These are phyloP conservation scores for Brachionus rubens DNA, from an alignment of 1,140 invertebrate genomes.

Conservation along the genomic window DNA sequence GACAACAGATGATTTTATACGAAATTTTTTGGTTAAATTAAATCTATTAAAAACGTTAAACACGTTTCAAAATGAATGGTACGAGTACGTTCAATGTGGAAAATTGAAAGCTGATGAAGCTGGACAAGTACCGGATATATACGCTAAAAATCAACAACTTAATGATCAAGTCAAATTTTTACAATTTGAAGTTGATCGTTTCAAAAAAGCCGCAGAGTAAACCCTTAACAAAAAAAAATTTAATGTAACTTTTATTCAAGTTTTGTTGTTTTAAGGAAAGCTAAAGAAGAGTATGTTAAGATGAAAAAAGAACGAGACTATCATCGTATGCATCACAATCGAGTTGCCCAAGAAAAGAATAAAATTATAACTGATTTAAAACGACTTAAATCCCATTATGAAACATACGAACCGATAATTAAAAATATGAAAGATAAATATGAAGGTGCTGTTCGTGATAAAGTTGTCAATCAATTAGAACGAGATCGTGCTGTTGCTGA, in stretches of 20 bases:
- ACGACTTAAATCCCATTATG: conserved; percentile 15
- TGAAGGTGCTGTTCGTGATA: conserved; percentile 15
- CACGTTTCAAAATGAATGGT: conserved; percentile 61
- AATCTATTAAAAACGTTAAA: conserved; percentile 57
- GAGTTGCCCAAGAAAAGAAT: conserved; percentile 61
- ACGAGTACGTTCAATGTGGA: conserved; percentile 41
- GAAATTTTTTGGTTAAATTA: conserved; percentile 60
- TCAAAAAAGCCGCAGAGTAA: conserved; percentile 57
- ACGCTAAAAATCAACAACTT: conserved; percentile 56
- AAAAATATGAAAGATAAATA: conserved; percentile 41
- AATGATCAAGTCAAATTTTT: conserved; percentile 58
- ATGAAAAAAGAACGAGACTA: conserved; percentile 60
- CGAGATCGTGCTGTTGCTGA: conserved; percentile 20
- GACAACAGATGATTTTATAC: conserved; percentile 59
- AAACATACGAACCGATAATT: conserved; percentile 31
- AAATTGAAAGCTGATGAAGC: conserved; percentile 55
- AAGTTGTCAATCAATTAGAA: conserved; percentile 21
- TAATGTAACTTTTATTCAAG: too few relatives aligned
- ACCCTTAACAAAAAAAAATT: conserved; percentile 43
- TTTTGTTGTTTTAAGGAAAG: conserved; percentile 54
- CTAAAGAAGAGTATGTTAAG: conserved; percentile 59
- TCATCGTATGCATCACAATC: conserved; percentile 60
- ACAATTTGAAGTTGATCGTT: conserved; percentile 55
- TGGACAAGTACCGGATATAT: conserved; percentile 57
- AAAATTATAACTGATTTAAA: conserved; percentile 53